These are phyloP conservation scores for Tiliacea aurago DNA, from an alignment of 2,888 invertebrate genomes.

Conservation along the genomic window DNA sequence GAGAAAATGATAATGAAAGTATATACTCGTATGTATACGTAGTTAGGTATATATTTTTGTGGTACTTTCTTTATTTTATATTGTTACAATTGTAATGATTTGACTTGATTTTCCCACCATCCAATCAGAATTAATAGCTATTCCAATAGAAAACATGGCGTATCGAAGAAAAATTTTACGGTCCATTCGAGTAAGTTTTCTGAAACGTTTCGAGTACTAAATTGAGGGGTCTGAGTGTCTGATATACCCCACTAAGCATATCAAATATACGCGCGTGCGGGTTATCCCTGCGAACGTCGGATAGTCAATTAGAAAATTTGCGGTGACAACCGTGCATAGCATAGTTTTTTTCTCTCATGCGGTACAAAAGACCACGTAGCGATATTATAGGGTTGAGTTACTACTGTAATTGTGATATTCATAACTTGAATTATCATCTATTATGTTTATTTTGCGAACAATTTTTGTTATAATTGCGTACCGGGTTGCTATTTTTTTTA, in stretches of 20 bases:
- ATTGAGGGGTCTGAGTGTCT: conserved; percentile 55
- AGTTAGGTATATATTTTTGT: neutral
- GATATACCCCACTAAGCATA: conserved; percentile 72
- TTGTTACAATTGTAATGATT: neutral
- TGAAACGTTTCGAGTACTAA: conserved; percentile 41
- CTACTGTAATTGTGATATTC: conserved; percentile 66
- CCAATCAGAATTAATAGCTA: conserved; percentile 13
- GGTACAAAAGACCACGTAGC: conserved; percentile 45
- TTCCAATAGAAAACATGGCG: conserved; percentile 14
- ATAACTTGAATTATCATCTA: conserved; percentile 46
- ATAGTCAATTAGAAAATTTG: conserved; percentile 72
- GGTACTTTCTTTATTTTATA: neutral
- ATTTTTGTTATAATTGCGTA: neutral
- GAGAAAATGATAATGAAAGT: neutral
- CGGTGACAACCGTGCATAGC: conserved; percentile 81
- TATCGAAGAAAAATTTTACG: conserved; percentile 22
- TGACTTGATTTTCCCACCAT: neutral
- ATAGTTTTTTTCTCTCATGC: conserved; percentile 74
- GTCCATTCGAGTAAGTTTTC: conserved; percentile 29
- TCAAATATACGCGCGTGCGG: conserved; percentile 79
- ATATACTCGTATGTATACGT: neutral
- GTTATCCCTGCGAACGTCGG: conserved; percentile 50
- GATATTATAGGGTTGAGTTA: conserved; percentile 75
- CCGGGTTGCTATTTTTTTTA: neutral
- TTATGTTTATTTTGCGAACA: conserved; percentile 53